Evolutionary conservation across 2,797 vertebrate genomes (phyloP).

Genomic region (Intellagama lesueurii): DNA sequence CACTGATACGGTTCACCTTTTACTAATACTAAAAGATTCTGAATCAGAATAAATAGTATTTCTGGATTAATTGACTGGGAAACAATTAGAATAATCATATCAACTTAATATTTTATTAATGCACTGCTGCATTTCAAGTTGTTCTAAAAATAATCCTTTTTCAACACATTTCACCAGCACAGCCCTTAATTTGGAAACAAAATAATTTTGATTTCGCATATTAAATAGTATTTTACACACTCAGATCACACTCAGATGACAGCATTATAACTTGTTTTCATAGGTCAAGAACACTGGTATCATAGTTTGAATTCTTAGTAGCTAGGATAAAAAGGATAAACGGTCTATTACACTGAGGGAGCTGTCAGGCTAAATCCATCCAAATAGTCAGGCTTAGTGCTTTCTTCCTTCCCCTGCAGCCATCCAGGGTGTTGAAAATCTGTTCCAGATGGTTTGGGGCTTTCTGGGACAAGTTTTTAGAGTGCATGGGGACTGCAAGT

Average conservation of each 20-base stretch:
- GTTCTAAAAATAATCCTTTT: neutral
- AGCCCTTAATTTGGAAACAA: neutral
- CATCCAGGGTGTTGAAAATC: neutral
- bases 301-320: too few species aligned
- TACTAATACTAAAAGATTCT: neutral
- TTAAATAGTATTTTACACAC: too few species aligned
- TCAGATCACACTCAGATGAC: too few species aligned
- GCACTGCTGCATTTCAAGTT: neutral
- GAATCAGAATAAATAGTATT: neutral
- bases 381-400: neutral
- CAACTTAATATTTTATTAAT: neutral
- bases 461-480: neutral
- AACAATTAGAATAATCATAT: neutral
- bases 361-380: neutral
- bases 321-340: neutral
- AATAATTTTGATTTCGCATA: too few species aligned
- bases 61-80: neutral
- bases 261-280: too few species aligned
- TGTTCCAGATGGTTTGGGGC: neutral
- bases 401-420: neutral
- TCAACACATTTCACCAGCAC: neutral
- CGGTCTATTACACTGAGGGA: neutral
- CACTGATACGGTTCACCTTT: neutral
- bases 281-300: too few species aligned
- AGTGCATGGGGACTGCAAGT: neutral